Percentiles rank a stretch among this genome's conserved stretches.
phyloP scores from a whole-genome alignment of 2,888 invertebrate species.

The Stenolophus ochropezus region DNA sequence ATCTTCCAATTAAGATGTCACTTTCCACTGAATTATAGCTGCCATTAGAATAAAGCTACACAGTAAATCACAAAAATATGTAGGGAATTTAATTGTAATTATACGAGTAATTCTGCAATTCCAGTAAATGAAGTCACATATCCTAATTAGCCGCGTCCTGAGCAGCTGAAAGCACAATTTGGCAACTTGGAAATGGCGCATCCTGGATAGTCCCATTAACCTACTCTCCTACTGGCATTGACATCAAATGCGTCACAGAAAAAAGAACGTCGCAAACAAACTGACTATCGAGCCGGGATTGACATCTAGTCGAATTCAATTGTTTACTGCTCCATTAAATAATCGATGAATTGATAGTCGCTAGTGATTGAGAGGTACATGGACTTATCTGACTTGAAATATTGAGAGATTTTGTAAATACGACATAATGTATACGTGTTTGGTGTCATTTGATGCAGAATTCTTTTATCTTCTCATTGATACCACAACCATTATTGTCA shows the following conservation, averaged over 20 bases:
- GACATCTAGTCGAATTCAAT: not conserved
- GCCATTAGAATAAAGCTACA: not conserved
- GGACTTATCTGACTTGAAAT: not conserved
- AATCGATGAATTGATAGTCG: not conserved
- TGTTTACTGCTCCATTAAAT: slow-evolving; percentile 12
- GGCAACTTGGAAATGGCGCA: slow-evolving; percentile 12
- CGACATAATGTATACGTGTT: too few species aligned
- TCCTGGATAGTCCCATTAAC: slow-evolving; percentile 21
- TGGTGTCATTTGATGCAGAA: too few species aligned
- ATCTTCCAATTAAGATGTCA: not conserved
- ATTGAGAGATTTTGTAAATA: too few species aligned
- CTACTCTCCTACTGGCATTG: slow-evolving; percentile 29
- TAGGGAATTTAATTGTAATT: not conserved
- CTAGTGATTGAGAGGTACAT: not conserved
- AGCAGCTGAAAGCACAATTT: slow-evolving; percentile 23
- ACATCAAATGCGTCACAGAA: slow-evolving; percentile 13
- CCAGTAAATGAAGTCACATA: slow-evolving; percentile 5
- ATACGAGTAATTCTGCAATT: too few species aligned
- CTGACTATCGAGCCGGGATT: not conserved
- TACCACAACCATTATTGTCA: too few species aligned
- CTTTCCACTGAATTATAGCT: not conserved
- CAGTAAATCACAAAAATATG: not conserved
- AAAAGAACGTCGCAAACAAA: slow-evolving; percentile 29
- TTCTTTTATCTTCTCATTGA: too few species aligned
- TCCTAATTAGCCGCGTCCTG: not conserved